Evolutionary conservation across 2,888 invertebrate genomes (phyloP).

Genomic region (Orchesellides sinensis): DNA sequence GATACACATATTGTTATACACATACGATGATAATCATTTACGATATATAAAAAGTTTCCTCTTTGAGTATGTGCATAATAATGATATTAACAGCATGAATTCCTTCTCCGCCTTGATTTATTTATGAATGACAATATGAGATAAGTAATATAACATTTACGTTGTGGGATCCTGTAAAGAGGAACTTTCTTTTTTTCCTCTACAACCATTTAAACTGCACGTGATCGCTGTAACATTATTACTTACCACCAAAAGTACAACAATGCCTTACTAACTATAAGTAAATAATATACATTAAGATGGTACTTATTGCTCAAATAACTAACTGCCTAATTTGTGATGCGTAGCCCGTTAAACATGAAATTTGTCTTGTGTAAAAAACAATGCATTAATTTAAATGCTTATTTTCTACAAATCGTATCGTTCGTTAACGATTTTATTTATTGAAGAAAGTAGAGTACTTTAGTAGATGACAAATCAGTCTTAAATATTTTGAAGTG

Average conservation of each 20-base stretch:
- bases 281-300: conserved; percentile 1
- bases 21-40: too few species aligned
- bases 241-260: too few species aligned
- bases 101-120: conserved; percentile 54
- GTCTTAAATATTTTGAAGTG: too few species aligned
- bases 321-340: conserved; percentile 16
- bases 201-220: not conserved
- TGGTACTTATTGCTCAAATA: not conserved
- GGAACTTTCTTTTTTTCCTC: conserved; percentile 48
- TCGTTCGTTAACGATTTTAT: not conserved
- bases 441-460: conserved; percentile 8
- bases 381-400: not conserved
- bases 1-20: not conserved
- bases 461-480: too few species aligned
- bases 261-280: too few species aligned
- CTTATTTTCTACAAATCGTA: not conserved
- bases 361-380: not conserved
- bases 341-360: not conserved
- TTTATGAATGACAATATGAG: conserved; percentile 49
- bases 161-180: conserved; percentile 40
- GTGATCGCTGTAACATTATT: not conserved
- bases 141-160: too few species aligned
- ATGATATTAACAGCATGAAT: conserved; percentile 47
- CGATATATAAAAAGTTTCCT: not conserved
- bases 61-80: conserved; percentile 8